Evolutionary conservation across 2,113 vertebrate species (phyloP).

Genomic region (Bubo bubo): DNA sequence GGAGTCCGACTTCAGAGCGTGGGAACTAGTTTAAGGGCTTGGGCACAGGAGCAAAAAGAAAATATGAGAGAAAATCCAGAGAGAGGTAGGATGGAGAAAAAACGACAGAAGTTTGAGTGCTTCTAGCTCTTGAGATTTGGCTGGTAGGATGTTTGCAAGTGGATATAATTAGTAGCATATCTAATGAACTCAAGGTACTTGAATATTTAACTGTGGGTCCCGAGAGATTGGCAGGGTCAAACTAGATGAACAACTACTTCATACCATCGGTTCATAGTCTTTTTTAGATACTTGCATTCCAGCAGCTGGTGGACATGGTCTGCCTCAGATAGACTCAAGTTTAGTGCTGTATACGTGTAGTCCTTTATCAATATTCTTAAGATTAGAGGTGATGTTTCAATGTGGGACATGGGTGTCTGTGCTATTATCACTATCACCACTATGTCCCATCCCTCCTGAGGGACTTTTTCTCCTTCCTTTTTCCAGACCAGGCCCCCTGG

Average conservation of each 20-base stretch:
- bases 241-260: not conserved
- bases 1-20: fast-evolving
- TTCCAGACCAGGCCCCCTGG: not conserved
- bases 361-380: not conserved
- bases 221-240: not conserved
- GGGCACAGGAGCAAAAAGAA: not conserved
- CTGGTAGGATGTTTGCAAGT: not conserved
- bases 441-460: not conserved
- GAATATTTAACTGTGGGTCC: not conserved
- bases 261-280: fast-evolving
- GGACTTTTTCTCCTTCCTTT: not conserved
- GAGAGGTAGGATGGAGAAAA: not conserved
- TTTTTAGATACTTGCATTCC: not conserved
- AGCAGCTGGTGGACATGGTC: not conserved
- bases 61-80: not conserved
- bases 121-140: not conserved
- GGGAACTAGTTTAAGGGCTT: not conserved
- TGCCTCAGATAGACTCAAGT: not conserved
- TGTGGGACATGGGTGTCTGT: not conserved
- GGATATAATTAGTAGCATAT: not conserved
- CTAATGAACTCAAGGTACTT: not conserved
- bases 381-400: not conserved
- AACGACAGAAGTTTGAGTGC: not conserved
- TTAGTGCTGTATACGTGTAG: fast-evolving
- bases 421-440: not conserved